Conservation (phyloP, 2,888 invertebrate genomes). For the Euphydryas editha region DNA sequence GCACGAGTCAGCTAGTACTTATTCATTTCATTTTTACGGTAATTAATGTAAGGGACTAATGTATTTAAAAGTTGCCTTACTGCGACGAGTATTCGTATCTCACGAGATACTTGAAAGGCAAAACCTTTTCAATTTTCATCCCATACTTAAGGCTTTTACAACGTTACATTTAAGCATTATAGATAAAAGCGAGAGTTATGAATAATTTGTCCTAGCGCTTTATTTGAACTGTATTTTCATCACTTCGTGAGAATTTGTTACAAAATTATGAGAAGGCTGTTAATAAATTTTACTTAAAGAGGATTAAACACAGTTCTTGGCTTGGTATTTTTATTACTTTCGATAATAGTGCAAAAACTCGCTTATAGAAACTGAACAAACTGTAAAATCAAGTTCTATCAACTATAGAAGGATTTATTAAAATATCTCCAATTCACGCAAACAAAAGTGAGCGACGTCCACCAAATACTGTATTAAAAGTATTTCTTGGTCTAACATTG, state of each 20-base stretch:
- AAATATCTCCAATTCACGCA: too few species aligned
- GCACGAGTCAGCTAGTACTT: too few species aligned
- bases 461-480: too few species aligned
- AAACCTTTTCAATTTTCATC: conserved; percentile 14
- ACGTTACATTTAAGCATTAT: background rate
- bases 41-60: conserved; percentile 13
- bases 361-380: too few species aligned
- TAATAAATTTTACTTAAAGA: background rate
- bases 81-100: conserved; percentile 9
- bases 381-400: too few species aligned
- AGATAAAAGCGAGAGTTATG: conserved; percentile 12
- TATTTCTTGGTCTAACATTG: too few species aligned
- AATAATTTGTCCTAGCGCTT: background rate
- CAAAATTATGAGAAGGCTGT: background rate
- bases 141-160: conserved; percentile 12
- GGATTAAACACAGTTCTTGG: background rate
- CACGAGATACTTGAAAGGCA: background rate
- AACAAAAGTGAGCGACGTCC: too few species aligned
- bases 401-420: too few species aligned
- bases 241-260: background rate
- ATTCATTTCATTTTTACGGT: conserved; percentile 31
- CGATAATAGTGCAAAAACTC: too few species aligned
- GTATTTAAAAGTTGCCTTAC: conserved; percentile 31
- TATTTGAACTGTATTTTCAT: background rate
- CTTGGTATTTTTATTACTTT: too few species aligned